phyloP scores from a whole-genome alignment of 2,113 vertebrate species.

The Chlorodrepanis virens region DNA sequence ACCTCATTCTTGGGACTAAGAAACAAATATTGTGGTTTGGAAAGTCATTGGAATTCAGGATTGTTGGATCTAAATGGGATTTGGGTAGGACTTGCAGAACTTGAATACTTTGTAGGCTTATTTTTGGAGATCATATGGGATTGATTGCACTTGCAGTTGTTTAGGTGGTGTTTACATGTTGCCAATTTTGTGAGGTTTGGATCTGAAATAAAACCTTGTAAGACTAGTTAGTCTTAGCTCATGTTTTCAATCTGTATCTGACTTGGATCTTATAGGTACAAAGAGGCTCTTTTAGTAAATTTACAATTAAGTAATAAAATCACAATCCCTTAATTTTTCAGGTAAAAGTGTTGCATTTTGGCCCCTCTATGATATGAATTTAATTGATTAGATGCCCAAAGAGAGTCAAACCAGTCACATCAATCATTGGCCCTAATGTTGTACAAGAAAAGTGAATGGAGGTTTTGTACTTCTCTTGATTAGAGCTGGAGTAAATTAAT shows the following conservation, averaged over 20 bases:
- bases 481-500: background rate
- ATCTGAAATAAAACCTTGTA: background rate
- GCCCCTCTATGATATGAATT: background rate
- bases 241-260: background rate
- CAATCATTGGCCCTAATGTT: background rate
- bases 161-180: background rate
- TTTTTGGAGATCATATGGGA: background rate
- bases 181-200: background rate
- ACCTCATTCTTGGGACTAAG: background rate
- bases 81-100: background rate
- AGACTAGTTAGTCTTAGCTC: background rate
- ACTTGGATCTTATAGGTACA: background rate
- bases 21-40: background rate
- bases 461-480: background rate
- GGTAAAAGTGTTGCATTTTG: background rate
- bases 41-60: background rate
- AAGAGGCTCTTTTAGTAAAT: background rate
- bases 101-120: background rate
- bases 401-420: background rate
- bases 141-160: background rate
- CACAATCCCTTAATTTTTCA: background rate
- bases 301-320: background rate
- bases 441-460: background rate
- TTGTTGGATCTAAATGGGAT: background rate
- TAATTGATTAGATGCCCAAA: background rate